These are phyloP conservation scores for Caerostris extrusa DNA, from an alignment of 1,140 invertebrate genomes.

Conservation along the genomic window DNA sequence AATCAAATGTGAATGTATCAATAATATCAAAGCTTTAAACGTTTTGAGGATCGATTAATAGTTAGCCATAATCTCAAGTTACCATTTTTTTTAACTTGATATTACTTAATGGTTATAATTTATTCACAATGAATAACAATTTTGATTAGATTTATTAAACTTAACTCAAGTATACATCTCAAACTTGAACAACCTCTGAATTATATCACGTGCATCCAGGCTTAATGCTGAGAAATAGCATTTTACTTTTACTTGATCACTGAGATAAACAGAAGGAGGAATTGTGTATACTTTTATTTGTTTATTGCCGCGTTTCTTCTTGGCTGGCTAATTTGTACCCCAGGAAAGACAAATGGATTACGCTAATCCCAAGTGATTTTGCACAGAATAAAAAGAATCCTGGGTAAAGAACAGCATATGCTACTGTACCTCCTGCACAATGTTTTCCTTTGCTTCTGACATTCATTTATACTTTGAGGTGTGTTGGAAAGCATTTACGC, in stretches of 20 bases:
- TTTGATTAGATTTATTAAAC: no score
- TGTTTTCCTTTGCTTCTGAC: neutral
- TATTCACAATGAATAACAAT: no score
- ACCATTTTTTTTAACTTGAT: no score
- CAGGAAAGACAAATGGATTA: slow-evolving; percentile 20
- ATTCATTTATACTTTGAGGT: neutral
- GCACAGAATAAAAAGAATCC: slow-evolving; percentile 22
- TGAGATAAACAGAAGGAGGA: neutral
- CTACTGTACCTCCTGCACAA: no score
- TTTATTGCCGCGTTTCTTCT: neutral
- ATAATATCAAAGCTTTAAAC: no score
- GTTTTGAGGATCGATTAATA: no score
- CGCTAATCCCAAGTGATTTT: slow-evolving; percentile 38
- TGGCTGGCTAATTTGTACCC: neutral
- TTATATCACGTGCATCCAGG: neutral
- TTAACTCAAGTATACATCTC: neutral
- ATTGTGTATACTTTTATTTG: neutral
- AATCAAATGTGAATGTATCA: no score
- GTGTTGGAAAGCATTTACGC: neutral
- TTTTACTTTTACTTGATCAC: neutral
- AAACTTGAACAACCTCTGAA: neutral
- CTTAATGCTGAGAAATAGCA: neutral
- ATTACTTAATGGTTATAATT: no score
- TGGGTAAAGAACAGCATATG: neutral
- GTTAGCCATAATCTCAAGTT: no score